Conservation (phyloP, 2,888 invertebrate species). For the Agonum fuliginosum region DNA sequence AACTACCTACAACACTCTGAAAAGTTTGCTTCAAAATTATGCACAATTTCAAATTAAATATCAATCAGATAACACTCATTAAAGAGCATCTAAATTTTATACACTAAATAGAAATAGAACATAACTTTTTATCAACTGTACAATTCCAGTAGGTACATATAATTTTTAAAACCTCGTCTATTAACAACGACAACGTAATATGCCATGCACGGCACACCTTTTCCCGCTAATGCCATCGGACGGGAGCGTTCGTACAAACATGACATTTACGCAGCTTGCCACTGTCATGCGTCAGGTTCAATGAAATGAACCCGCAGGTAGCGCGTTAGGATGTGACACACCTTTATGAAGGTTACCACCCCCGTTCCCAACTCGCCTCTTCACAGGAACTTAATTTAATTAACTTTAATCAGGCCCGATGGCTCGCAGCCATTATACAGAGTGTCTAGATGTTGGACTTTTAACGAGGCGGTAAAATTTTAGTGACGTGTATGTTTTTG, state of each 20-base stretch:
- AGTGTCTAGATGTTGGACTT: neutral
- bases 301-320: conserved; percentile 23
- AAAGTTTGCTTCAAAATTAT: no score
- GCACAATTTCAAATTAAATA: no score
- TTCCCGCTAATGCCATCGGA: neutral
- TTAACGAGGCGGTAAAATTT: conserved; percentile 21
- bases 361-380: neutral
- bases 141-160: neutral
- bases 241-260: neutral
- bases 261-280: neutral
- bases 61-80: no score
- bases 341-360: neutral
- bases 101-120: no score
- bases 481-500: conserved; percentile 1
- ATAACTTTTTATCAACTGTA: neutral
- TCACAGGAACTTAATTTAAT: conserved; percentile 42
- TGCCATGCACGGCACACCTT: neutral
- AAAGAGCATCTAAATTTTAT: no score
- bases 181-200: neutral
- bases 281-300: neutral
- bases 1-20: no score
- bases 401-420: conserved; percentile 39
- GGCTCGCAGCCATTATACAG: conserved; percentile 18
- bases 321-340: neutral
- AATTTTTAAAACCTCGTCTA: neutral